Conservation (phyloP, 2,797 vertebrate species). For the Buceros bicornis region DNA sequence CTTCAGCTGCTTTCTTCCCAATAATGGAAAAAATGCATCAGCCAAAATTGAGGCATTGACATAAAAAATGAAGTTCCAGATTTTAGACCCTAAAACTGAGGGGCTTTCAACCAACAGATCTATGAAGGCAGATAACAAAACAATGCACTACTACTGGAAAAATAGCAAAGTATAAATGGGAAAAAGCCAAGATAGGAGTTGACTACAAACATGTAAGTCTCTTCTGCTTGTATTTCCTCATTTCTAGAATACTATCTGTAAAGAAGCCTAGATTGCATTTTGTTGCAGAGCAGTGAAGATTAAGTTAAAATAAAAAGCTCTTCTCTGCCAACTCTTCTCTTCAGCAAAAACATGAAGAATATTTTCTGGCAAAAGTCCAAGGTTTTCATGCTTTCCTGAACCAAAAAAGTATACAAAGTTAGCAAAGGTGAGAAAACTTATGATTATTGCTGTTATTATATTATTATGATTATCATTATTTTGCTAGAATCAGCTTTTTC, state of each 20-base stretch:
- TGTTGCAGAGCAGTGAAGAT: neutral
- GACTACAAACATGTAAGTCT: neutral
- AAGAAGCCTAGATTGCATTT: neutral
- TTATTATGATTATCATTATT: neutral
- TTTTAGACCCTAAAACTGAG: neutral
- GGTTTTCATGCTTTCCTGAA: conserved; percentile 23
- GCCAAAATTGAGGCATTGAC: neutral
- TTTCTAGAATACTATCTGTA: neutral
- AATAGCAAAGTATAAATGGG: neutral
- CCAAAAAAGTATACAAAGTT: neutral
- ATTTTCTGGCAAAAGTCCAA: conserved; percentile 12
- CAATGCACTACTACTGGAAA: neutral
- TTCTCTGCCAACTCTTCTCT: neutral
- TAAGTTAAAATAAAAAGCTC: conserved; percentile 24
- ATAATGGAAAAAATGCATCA: conserved; percentile 6
- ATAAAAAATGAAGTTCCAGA: neutral
- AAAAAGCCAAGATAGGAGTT: neutral
- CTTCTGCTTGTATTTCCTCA: neutral
- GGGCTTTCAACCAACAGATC: neutral
- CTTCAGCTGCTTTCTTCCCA: conserved; percentile 20
- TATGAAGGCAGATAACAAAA: neutral
- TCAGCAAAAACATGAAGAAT: conserved; percentile 40
- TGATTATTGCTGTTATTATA: too few species aligned
- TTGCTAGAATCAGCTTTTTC: neutral
- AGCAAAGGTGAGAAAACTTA: conserved; percentile 12